Evolutionary conservation across 1,140 invertebrate genomes (phyloP).

Genomic region (Daktulosphaira vitifoliae): DNA sequence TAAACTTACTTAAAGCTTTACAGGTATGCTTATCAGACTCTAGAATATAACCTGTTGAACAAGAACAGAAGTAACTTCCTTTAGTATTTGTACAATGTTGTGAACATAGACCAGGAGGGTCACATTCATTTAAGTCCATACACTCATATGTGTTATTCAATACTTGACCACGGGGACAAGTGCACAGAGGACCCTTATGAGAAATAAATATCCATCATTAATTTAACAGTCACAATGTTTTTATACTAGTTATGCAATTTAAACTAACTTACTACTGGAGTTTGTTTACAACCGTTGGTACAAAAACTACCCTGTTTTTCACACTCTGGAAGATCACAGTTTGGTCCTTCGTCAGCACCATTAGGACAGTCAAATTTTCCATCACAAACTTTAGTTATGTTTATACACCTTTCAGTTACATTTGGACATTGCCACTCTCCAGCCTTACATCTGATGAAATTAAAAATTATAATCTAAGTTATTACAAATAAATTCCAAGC

Average conservation of each 20-base stretch:
- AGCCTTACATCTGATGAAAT: slow-evolving; percentile 56
- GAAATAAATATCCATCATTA: not conserved
- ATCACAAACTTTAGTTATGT: slow-evolving; percentile 74
- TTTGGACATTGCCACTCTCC: slow-evolving; percentile 78
- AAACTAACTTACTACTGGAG: slow-evolving; percentile 57
- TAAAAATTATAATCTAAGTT: not conserved
- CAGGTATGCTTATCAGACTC: slow-evolving; percentile 76
- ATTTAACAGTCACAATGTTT: not conserved
- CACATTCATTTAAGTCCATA: slow-evolving; percentile 80
- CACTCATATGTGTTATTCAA: slow-evolving; percentile 57
- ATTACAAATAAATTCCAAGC: not conserved
- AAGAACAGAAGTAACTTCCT: slow-evolving; percentile 73
- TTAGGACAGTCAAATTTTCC: slow-evolving; percentile 79
- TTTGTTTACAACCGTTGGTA: slow-evolving; percentile 79
- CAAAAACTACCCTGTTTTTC: slow-evolving; percentile 62
- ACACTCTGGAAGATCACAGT: slow-evolving; percentile 72
- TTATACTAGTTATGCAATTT: slow-evolving; percentile 1
- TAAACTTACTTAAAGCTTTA: slow-evolving; percentile 68
- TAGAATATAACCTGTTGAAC: slow-evolving; percentile 69
- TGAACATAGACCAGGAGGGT: slow-evolving; percentile 78
- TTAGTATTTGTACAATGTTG: slow-evolving; percentile 85
- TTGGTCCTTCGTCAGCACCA: slow-evolving; percentile 79
- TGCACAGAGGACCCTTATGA: slow-evolving; percentile 70
- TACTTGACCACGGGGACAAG: slow-evolving; percentile 70
- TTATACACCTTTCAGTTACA: slow-evolving; percentile 65